Evolutionary conservation across 2,888 invertebrate species (phyloP), one percentile per base, ranked within the genome.

Genomic region (Polydrusus cervinus): DNA sequence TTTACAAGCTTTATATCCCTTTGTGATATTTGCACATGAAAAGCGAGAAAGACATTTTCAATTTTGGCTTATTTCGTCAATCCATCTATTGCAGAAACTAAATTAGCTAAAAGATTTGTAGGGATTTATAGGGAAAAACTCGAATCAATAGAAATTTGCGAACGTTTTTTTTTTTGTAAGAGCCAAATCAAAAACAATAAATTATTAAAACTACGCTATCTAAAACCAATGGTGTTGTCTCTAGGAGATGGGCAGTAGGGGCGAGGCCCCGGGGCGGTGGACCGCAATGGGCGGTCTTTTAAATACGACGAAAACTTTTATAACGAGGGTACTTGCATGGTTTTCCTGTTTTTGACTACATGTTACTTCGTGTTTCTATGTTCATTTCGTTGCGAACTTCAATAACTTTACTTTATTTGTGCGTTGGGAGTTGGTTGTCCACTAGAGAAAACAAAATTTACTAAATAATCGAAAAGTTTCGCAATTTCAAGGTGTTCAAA

Each of bases 41-140:
- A 76, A 57, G 51, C 51, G 66, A 51, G 60, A 72, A 60, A 66
- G 62, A 65, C 73, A 62, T 69, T 76, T 76, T 70, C 76, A 73
- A 76, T 74, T 76, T 76, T 74, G 62, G 73, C 66, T 76, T 76
- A 61, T 73, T 70, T 76, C 73, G 67, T 76, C 53, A 72, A 74
- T 69, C 64, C 64, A 71, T 77, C 74, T 71, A 75, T 77, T 75
- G 68, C 69, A 30, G 62, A 70, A 65, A 73, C 61, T 55, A 66
- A 75, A 64, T 64, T 60, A 66, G 53, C 34, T 70, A 61, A 34
- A 45, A 66, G 38, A 65, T 72, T 65, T 71, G 55, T 16, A 47
- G 55, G 61, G 53, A 67, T 73, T 73, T 62, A 38, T 40, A n/a
- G 20, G 60, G 57, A 45, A 47, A 65, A 71, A n/a, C n/a, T 70